Percentiles rank a stretch among this genome's conserved stretches.
These are phyloP conservation scores for Nemotelus pantherinus DNA, from an alignment of 2,888 invertebrate species.

Conservation along the genomic window DNA sequence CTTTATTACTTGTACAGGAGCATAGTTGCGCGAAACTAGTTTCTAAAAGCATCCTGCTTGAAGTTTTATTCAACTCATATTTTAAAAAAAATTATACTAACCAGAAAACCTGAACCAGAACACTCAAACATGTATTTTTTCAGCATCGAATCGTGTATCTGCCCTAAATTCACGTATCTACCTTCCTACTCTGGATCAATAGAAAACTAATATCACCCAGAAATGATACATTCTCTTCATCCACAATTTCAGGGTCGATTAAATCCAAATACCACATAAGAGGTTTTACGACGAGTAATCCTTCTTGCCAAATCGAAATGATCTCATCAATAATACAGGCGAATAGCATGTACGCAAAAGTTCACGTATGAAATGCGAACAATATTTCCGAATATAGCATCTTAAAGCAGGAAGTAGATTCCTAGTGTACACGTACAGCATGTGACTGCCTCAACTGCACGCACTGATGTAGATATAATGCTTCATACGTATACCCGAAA, in stretches of 20 bases:
- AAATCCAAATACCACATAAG: slow-evolving; percentile 50
- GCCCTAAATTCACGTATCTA: no score
- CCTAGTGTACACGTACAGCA: background rate
- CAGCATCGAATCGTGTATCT: no score
- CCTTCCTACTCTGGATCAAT: background rate
- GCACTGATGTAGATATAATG: background rate
- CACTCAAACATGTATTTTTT: no score
- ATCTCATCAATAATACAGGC: slow-evolving; percentile 21
- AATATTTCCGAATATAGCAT: background rate
- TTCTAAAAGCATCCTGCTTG: no score
- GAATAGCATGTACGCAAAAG: background rate
- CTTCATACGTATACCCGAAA: background rate
- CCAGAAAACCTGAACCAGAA: no score
- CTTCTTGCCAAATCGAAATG: slow-evolving; percentile 34
- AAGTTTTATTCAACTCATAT: no score
- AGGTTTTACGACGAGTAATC: slow-evolving; percentile 51
- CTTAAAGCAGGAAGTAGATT: no score
- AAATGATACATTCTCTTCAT: slow-evolving; percentile 45
- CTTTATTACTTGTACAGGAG: no score
- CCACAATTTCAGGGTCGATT: slow-evolving; percentile 51
- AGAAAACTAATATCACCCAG: background rate
- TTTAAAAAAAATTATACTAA: no score
- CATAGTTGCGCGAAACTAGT: no score
- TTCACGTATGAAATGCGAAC: slow-evolving; percentile 7
- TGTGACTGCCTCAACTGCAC: no score